A percentile compares a stretch with the other conserved stretches of the same genome.
Evolutionary conservation across 2,888 invertebrate species (phyloP).

Genomic region (Leucophenga maculata): DNA sequence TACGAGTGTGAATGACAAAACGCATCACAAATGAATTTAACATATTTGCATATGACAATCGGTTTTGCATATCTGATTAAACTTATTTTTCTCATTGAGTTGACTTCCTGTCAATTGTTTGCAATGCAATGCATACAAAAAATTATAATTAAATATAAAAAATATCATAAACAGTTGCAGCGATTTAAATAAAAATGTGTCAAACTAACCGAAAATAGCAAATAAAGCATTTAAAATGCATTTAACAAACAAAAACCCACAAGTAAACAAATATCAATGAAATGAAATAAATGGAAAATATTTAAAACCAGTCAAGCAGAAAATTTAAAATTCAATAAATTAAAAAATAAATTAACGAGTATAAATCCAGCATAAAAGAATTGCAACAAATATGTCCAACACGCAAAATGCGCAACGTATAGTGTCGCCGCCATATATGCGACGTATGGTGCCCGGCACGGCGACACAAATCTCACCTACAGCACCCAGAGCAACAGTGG

Average conservation of each 20-base stretch:
- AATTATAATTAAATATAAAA: conserved; percentile 4
- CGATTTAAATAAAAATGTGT: conserved; percentile 46
- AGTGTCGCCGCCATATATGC: conserved; percentile 40
- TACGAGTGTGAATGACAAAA: no score
- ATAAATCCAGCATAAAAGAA: background rate
- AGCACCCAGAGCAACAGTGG: background rate
- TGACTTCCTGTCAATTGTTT: no score
- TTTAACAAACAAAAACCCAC: conserved; percentile 1
- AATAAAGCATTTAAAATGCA: conserved; percentile 27
- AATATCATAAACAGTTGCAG: conserved; percentile 11
- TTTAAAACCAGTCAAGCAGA: background rate
- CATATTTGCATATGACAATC: no score
- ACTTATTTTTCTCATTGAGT: no score
- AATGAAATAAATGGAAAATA: background rate
- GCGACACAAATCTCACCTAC: conserved; percentile 53
- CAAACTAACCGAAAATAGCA: conserved; percentile 20
- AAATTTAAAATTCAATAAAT: conserved; percentile 3
- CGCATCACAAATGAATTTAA: no score
- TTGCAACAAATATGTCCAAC: conserved; percentile 51
- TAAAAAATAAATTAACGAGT: background rate
- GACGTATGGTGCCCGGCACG: conserved; percentile 59
- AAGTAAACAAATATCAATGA: conserved; percentile 9
- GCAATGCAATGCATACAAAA: no score
- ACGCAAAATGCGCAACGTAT: conserved; percentile 45
- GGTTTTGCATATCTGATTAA: no score